Percentiles rank a stretch among this genome's conserved stretches.
phyloP scores from a whole-genome alignment of 1,140 invertebrate species.

The Cydia amplana region DNA sequence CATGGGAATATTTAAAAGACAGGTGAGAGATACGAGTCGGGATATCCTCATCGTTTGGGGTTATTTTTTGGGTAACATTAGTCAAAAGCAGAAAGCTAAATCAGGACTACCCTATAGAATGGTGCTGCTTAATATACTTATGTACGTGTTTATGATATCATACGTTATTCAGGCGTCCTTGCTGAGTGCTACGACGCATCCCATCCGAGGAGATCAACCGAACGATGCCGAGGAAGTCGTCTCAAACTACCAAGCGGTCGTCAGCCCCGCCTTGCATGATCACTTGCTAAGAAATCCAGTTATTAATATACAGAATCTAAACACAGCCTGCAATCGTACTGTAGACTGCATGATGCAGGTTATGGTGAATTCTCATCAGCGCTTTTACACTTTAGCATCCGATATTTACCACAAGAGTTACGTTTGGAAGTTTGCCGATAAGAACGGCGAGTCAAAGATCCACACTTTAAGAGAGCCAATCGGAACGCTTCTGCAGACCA shows the following conservation, averaged over 20 bases:
- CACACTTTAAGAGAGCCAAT: slow-evolving; percentile 32
- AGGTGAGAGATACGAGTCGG: slow-evolving; percentile 29
- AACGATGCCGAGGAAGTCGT: slow-evolving; percentile 28
- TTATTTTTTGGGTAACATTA: slow-evolving; percentile 39
- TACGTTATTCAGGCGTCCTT: slow-evolving; percentile 36
- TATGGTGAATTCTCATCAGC: not conserved
- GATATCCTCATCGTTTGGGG: slow-evolving; percentile 42
- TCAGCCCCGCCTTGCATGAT: not conserved
- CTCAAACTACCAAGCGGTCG: not conserved
- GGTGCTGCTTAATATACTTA: slow-evolving; percentile 34
- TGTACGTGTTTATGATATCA: slow-evolving; percentile 38
- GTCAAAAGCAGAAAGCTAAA: slow-evolving; percentile 19
- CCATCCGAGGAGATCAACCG: slow-evolving; percentile 32
- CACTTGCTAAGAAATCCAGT: not conserved
- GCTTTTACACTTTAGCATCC: not conserved
- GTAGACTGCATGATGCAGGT: slow-evolving; percentile 22
- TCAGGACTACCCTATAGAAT: slow-evolving; percentile 30
- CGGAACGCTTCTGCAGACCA: slow-evolving; percentile 27
- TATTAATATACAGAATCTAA: not conserved
- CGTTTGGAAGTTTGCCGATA: slow-evolving; percentile 19
- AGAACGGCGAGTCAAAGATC: slow-evolving; percentile 20
- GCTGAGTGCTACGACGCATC: slow-evolving; percentile 35
- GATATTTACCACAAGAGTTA: not conserved
- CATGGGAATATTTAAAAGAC: slow-evolving; percentile 33
- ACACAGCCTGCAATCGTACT: not conserved